phyloP scores from a whole-genome alignment of 2,888 invertebrate species.

The Apotomis capreana region DNA sequence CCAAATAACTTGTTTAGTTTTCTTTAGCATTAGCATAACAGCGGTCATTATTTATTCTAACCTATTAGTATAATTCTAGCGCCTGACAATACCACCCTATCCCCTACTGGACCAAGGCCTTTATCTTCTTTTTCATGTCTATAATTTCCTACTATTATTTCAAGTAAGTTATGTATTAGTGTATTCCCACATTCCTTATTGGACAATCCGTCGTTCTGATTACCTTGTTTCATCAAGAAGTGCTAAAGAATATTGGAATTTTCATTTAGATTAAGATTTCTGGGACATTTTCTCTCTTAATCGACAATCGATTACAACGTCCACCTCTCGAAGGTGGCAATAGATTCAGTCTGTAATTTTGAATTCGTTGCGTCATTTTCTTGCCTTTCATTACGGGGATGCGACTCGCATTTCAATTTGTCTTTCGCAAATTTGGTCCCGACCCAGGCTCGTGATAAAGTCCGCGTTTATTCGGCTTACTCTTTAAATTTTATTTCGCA shows the following conservation, averaged over 20 bases:
- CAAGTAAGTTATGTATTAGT: no score
- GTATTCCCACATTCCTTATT: no score
- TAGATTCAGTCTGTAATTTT: conserved; percentile 27
- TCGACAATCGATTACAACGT: conserved; percentile 12
- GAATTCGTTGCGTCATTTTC: conserved; percentile 36
- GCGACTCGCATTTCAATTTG: conserved; percentile 46
- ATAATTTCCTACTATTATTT: no score
- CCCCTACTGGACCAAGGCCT: no score
- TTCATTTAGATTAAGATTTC: no score
- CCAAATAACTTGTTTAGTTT: background rate
- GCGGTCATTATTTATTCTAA: no score
- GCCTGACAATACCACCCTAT: no score
- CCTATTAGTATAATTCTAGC: no score
- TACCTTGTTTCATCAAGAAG: no score
- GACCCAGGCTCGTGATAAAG: conserved; percentile 28
- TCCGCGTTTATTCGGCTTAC: conserved; percentile 27
- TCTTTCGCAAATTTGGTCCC: conserved; percentile 45
- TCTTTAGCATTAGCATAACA: background rate
- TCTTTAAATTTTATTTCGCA: conserved; percentile 17
- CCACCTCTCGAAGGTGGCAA: conserved; percentile 11
- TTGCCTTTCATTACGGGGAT: conserved; percentile 41
- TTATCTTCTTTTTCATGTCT: no score
- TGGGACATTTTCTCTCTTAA: background rate
- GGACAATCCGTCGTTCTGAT: no score
- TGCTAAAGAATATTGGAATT: no score